phyloP scores from a whole-genome alignment of 2,888 invertebrate genomes.

The Limulus polyphemus region DNA sequence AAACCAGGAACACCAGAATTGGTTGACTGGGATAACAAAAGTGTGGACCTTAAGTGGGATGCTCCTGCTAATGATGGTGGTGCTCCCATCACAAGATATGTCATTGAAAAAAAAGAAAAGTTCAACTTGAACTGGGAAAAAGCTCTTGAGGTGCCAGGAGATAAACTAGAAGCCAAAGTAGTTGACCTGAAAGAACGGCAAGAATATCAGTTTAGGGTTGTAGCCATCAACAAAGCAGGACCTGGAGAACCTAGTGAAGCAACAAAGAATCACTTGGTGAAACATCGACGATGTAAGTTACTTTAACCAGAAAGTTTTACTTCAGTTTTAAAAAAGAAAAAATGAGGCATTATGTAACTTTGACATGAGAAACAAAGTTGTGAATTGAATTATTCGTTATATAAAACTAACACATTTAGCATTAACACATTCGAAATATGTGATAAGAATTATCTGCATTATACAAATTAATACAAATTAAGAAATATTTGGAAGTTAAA shows the following conservation, averaged over 20 bases:
- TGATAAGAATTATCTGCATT: too few species aligned
- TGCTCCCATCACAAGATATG: constrained; percentile 79
- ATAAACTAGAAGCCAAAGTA: constrained; percentile 44
- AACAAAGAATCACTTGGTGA: constrained; percentile 73
- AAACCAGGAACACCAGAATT: constrained; percentile 41
- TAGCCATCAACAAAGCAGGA: constrained; percentile 88
- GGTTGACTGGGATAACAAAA: constrained; percentile 42
- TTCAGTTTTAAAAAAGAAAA: background rate
- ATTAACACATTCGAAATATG: too few species aligned
- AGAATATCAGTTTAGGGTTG: constrained; percentile 80
- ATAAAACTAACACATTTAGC: too few species aligned
- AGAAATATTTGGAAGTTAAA: too few species aligned
- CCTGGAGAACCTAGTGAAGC: constrained; percentile 79
- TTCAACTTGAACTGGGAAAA: constrained; percentile 76
- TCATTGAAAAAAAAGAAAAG: constrained; percentile 61
- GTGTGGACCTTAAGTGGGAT: constrained; percentile 60
- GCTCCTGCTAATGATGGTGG: constrained; percentile 93
- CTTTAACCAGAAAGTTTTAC: background rate
- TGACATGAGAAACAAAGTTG: too few species aligned
- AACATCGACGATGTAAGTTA: constrained; percentile 68
- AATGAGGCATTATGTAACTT: too few species aligned
- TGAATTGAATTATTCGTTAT: too few species aligned
- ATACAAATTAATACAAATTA: too few species aligned
- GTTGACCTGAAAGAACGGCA: constrained; percentile 75
- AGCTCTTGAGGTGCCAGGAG: constrained; percentile 55